Conservation (phyloP, 2,888 invertebrate genomes). For the Laspeyria flexula region DNA sequence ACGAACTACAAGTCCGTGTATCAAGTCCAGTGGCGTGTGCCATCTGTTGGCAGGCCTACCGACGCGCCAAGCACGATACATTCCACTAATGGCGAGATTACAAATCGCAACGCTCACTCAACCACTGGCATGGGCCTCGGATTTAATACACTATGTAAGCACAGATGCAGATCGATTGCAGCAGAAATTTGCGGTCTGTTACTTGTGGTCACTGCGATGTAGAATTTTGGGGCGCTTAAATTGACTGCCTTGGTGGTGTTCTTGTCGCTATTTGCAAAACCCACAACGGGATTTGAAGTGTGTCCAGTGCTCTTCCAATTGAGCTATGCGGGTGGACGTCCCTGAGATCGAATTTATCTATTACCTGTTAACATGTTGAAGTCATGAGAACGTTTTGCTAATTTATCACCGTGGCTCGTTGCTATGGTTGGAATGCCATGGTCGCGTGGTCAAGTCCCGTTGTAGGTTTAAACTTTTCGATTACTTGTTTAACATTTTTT, state of each 20-base stretch:
- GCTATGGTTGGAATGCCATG: too few relatives aligned
- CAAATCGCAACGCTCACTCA: conserved; percentile 64
- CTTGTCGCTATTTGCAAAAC: neutral
- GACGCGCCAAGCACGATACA: conserved; percentile 65
- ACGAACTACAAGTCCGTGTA: conserved; percentile 11
- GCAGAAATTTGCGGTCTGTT: neutral
- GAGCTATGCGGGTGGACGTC: too few relatives aligned
- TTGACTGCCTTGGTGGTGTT: neutral
- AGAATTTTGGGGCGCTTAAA: neutral
- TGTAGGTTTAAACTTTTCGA: too few relatives aligned
- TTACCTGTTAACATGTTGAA: too few relatives aligned
- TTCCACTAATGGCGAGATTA: conserved; percentile 70
- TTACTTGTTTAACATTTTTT: too few relatives aligned
- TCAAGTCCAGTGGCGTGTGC: conserved; percentile 51
- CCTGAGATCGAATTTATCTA: too few relatives aligned
- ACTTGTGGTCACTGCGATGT: neutral
- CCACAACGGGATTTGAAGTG: too few relatives aligned
- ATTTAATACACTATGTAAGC: conserved; percentile 42
- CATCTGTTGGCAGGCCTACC: conserved; percentile 61
- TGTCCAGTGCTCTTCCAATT: too few relatives aligned
- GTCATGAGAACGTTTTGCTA: too few relatives aligned
- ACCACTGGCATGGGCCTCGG: conserved; percentile 42
- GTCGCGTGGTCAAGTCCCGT: too few relatives aligned
- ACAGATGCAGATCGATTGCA: conserved; percentile 9
- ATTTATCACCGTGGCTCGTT: too few relatives aligned